Evolutionary conservation across 2,797 vertebrate genomes (phyloP).

Genomic region (Parambassis ranga): DNA sequence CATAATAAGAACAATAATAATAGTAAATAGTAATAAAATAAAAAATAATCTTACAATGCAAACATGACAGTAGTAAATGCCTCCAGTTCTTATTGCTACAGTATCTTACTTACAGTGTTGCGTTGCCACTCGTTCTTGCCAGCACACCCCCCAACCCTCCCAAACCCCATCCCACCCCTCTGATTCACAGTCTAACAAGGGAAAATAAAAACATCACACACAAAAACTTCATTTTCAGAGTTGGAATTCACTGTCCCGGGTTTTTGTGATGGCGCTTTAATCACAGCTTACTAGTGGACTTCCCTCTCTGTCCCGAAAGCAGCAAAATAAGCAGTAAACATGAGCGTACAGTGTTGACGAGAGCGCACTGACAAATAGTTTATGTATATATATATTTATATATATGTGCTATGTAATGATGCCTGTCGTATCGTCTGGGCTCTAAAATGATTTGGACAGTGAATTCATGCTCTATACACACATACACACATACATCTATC

Average conservation of each 20-base stretch:
- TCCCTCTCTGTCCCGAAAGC: slow-evolving; percentile 59
- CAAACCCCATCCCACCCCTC: slow-evolving; percentile 61
- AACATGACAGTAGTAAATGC: slow-evolving; percentile 85
- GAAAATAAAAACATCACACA: slow-evolving; percentile 69
- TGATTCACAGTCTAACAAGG: slow-evolving; percentile 82
- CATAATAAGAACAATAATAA: slow-evolving; percentile 83
- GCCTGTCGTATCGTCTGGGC: slow-evolving; percentile 48
- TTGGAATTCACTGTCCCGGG: slow-evolving; percentile 73
- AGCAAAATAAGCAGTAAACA: slow-evolving; percentile 68
- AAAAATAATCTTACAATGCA: slow-evolving; percentile 88
- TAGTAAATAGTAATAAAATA: slow-evolving; percentile 84
- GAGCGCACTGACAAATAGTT: slow-evolving; percentile 41
- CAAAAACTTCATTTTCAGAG: slow-evolving; percentile 68
- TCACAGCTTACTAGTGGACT: slow-evolving; percentile 60
- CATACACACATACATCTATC: slow-evolving; percentile 65
- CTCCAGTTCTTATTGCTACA: slow-evolving; percentile 90
- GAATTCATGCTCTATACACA: slow-evolving; percentile 70
- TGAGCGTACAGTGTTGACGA: slow-evolving; percentile 52
- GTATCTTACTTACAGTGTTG: slow-evolving; percentile 82
- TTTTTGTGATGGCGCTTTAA: slow-evolving; percentile 36
- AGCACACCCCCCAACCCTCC: slow-evolving; percentile 58
- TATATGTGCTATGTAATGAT: slow-evolving; percentile 40
- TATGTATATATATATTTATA: too few species aligned
- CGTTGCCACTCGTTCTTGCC: slow-evolving; percentile 69
- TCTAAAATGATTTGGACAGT: slow-evolving; percentile 66